Evolutionary conservation across 53 echinoderm and acorn worm genomes (phyloP).

Genomic region (Actinopyga echinites): DNA sequence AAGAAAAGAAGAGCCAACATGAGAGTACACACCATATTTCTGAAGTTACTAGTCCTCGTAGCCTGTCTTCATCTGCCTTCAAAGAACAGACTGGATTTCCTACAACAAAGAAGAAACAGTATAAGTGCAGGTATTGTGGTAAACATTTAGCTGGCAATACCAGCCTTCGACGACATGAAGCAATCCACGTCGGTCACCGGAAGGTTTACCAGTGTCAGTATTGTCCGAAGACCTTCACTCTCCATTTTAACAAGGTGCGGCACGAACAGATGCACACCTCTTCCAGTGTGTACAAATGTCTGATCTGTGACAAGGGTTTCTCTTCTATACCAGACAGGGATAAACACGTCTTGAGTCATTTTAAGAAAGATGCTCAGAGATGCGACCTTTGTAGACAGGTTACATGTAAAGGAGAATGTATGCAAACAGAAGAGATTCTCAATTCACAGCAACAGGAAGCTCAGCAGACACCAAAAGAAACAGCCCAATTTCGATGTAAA

Average conservation of each 20-base stretch:
- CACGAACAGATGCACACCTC: background rate
- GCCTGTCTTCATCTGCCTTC: background rate
- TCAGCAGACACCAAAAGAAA: background rate
- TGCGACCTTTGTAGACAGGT: conserved; percentile 37
- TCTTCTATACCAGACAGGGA: background rate
- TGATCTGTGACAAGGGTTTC: conserved; percentile 17
- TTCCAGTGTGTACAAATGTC: background rate
- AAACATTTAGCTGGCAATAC: background rate
- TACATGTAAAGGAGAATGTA: conserved; percentile 31
- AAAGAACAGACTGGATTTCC: background rate
- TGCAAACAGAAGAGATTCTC: conserved; percentile 8
- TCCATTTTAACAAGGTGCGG: background rate
- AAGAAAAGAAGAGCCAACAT: background rate
- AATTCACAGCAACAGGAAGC: background rate
- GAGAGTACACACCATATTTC: background rate
- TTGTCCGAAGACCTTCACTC: conserved; percentile 2
- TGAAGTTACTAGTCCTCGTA: background rate
- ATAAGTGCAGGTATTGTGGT: conserved; percentile 16
- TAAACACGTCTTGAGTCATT: conserved; percentile 31
- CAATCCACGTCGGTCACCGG: background rate
- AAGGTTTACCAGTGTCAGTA: background rate
- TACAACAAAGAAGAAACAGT: background rate
- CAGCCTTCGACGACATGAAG: conserved; percentile 12
- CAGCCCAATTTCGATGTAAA: background rate
- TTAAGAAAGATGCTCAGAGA: conserved; percentile 22